phyloP scores from a whole-genome alignment of 2,888 invertebrate species.

The Keiferia lycopersicella region DNA sequence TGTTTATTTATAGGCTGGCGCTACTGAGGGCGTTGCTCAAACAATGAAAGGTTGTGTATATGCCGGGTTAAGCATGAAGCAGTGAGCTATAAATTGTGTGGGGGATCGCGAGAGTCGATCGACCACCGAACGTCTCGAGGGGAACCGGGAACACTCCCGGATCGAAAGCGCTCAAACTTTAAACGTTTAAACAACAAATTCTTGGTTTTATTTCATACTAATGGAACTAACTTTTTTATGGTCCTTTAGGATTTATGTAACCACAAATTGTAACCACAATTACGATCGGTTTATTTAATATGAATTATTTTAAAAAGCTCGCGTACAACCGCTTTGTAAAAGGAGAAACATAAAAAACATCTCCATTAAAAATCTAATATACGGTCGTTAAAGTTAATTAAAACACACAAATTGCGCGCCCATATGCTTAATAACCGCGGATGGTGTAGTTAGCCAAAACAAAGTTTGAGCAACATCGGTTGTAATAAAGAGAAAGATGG shows the following conservation, averaged over 20 bases:
- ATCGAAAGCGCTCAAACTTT: constrained; percentile 50
- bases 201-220: neutral
- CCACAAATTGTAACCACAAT: constrained; percentile 10
- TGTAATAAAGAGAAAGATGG: constrained; percentile 50
- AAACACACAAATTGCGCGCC: constrained; percentile 18
- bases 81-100: constrained; percentile 55
- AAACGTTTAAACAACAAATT: too few species aligned
- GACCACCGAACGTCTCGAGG: constrained; percentile 51
- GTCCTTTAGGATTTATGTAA: constrained; percentile 5
- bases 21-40: constrained; percentile 43
- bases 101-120: constrained; percentile 55
- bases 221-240: neutral
- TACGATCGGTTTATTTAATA: constrained; percentile 9
- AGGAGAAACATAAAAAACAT: constrained; percentile 9
- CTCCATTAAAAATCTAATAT: constrained; percentile 17
- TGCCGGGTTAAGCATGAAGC: constrained; percentile 50
- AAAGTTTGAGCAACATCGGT: constrained; percentile 37
- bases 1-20: constrained; percentile 23
- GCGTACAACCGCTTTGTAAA: neutral
- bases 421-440: constrained; percentile 9
- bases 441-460: constrained; percentile 15
- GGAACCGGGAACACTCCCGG: constrained; percentile 46
- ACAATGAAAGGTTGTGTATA: constrained; percentile 58
- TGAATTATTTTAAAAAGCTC: constrained; percentile 5
- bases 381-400: constrained; percentile 15